Percentiles rank a stretch among this genome's conserved stretches.
Conservation (phyloP, 2,888 invertebrate genomes). For the Phortica magna region DNA sequence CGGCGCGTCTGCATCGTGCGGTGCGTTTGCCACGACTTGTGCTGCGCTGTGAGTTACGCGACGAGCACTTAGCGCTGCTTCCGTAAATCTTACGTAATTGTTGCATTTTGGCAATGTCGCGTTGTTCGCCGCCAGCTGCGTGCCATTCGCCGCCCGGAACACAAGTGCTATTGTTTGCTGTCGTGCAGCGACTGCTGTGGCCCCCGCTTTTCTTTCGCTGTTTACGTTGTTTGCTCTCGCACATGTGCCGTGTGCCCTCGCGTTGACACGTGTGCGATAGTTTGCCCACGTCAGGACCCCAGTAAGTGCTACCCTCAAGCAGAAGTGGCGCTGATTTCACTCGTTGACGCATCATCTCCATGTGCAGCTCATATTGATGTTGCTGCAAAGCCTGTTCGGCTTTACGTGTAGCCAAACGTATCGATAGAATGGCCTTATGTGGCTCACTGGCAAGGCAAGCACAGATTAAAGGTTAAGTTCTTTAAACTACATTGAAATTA, state of each 20-base stretch:
- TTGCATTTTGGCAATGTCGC: conserved; percentile 52
- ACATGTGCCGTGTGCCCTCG: conserved; percentile 67
- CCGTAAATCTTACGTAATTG: conserved; percentile 66
- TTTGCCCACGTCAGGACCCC: conserved; percentile 75
- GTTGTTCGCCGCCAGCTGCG: not conserved
- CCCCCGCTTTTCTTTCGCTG: conserved; percentile 51
- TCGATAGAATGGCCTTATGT: conserved; percentile 73
- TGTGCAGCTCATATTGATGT: conserved; percentile 75
- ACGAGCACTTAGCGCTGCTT: conserved; percentile 49
- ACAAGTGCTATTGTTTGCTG: conserved; percentile 28
- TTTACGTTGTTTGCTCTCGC: conserved; percentile 60
- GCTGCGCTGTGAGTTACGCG: conserved; percentile 57
- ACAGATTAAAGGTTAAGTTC: not conserved
- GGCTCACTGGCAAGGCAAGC: conserved; percentile 66
- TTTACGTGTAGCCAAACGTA: conserved; percentile 76
- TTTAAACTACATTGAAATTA: not conserved
- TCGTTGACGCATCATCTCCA: conserved; percentile 77
- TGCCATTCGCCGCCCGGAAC: conserved; percentile 27
- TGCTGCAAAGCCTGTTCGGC: conserved; percentile 76
- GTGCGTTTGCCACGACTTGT: conserved; percentile 37
- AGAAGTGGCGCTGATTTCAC: conserved; percentile 76
- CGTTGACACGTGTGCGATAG: conserved; percentile 71
- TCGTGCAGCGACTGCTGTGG: conserved; percentile 43
- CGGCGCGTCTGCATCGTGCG: conserved; percentile 41
- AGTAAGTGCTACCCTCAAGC: conserved; percentile 74